Conservation (phyloP, 2,797 vertebrate species). For the Sebastes oblongus region DNA sequence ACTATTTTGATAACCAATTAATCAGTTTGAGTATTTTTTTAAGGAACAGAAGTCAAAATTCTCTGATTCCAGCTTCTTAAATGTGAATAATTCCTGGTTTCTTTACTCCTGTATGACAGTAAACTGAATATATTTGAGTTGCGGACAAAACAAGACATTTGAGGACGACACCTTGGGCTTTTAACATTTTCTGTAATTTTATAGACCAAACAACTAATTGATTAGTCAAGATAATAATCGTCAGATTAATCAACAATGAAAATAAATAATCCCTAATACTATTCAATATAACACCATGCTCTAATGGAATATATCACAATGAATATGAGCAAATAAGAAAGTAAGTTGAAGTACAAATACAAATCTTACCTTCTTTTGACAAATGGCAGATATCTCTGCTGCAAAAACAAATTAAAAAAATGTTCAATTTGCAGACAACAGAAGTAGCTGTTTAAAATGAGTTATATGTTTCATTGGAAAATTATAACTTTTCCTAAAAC, state of each 20-base stretch:
- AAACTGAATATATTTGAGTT: too few species aligned
- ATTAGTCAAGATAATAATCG: too few species aligned
- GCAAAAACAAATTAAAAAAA: conserved; percentile 84
- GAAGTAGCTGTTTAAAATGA: not conserved
- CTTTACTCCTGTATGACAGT: too few species aligned
- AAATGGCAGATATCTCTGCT: conserved; percentile 99
- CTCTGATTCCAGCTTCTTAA: too few species aligned
- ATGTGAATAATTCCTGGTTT: too few species aligned
- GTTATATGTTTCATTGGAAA: not conserved
- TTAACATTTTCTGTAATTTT: accelerated
- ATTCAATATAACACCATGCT: not conserved
- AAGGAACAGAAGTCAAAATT: too few species aligned
- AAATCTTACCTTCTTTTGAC: conserved; percentile 98
- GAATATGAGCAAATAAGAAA: conserved; percentile 11
- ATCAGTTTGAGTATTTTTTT: too few species aligned
- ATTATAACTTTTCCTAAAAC: not conserved
- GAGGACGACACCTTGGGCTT: accelerated
- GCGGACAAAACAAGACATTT: too few species aligned
- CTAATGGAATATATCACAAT: not conserved
- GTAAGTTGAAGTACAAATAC: conserved; percentile 39
- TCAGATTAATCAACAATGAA: too few species aligned
- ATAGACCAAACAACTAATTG: too few species aligned
- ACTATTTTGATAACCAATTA: too few species aligned
- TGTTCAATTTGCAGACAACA: conserved; percentile 37
- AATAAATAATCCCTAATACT: too few species aligned